Base-by-base conservation (phyloP, 2,888 invertebrate genomes). In the Polydrusus tereticollis region DNA sequence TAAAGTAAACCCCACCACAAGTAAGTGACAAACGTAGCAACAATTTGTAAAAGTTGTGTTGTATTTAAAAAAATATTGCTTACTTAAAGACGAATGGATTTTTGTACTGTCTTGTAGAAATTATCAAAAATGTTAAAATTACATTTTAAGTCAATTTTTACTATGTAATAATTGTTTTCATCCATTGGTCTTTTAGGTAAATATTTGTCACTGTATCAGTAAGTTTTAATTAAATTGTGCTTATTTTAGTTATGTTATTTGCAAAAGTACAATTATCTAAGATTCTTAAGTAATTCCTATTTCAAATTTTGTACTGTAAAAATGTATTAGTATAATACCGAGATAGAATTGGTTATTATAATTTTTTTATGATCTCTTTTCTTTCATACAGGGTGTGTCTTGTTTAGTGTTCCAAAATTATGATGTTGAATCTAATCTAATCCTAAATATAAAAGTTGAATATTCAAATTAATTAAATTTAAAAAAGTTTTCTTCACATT, bases 301-400 rank as follows among this genome's bases (percentile, higher is more conserved):
- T 52, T 8, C 14, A 29, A 50, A n/a, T 14, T 23, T 50, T 50
- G 6, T 23, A 23, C 23, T n/a, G n/a, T 23, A 50, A 29, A 14
- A 50, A 52, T 29, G 21, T 52, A 16, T 29, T 52, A 52, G 26
- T 10, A 1, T 16, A 29, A 26, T 14, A 16, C 12, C 5, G 26
- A 29, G 0, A 16, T 52, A 29, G 52, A n/a, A 29, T 52, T 52
- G 2, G 3, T 20, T 47, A n/a, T 18, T 14, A 36, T 43, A 47
- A 12, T 47, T n/a, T n/a, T n/a, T 12, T 52, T n/a, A n/a, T 29
- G 52, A 52, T 52, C 52, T 52, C 52, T 29, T 52, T 52, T 26
- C 2, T 52, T 29, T 21, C 12, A 23, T 23, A 50, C n/a, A n/a
- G 21, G n/a, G n/a, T n/a, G n/a, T n/a, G n/a, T n/a, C n/a, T n/a